phyloP scores from a whole-genome alignment of 2,888 invertebrate genomes.

The Galerucella pusilla region DNA sequence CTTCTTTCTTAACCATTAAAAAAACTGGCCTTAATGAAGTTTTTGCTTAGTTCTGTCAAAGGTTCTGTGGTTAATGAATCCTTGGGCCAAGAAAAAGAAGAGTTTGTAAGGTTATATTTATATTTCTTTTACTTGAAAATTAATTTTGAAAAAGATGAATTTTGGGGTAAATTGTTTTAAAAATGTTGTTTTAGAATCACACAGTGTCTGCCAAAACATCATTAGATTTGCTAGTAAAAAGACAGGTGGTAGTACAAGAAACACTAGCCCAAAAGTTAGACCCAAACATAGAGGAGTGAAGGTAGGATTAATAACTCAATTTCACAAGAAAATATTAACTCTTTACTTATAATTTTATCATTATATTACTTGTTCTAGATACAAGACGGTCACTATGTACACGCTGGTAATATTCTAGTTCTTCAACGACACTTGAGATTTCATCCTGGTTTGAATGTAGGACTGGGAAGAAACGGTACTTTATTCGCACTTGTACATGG shows the following conservation, averaged over 20 bases:
- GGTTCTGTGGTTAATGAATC: not conserved
- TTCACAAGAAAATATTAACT: too few species aligned
- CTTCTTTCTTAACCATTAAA: not conserved
- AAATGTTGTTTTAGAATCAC: slow-evolving; percentile 10
- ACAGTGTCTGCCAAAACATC: slow-evolving; percentile 7
- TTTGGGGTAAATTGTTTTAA: slow-evolving; percentile 18
- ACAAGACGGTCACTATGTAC: slow-evolving; percentile 77
- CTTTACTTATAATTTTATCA: too few species aligned
- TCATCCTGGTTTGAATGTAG: slow-evolving; percentile 86
- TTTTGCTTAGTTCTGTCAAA: not conserved
- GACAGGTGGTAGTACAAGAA: slow-evolving; percentile 77
- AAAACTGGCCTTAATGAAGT: not conserved
- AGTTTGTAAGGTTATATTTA: slow-evolving; percentile 8
- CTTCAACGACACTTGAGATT: slow-evolving; percentile 77
- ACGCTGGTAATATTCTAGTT: slow-evolving; percentile 75
- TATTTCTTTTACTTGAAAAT: not conserved
- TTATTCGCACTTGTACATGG: slow-evolving; percentile 85
- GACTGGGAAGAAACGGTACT: slow-evolving; percentile 81
- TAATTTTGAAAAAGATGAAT: slow-evolving; percentile 16
- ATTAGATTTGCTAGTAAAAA: slow-evolving; percentile 78
- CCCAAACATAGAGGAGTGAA: slow-evolving; percentile 85
- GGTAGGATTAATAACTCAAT: slow-evolving; percentile 20
- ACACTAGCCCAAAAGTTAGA: slow-evolving; percentile 73
- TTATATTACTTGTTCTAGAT: slow-evolving; percentile 48
- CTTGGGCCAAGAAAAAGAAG: not conserved